These are phyloP conservation scores for Pelecanoides urinatrix DNA, from an alignment of 2,113 vertebrate genomes.

Conservation along the genomic window DNA sequence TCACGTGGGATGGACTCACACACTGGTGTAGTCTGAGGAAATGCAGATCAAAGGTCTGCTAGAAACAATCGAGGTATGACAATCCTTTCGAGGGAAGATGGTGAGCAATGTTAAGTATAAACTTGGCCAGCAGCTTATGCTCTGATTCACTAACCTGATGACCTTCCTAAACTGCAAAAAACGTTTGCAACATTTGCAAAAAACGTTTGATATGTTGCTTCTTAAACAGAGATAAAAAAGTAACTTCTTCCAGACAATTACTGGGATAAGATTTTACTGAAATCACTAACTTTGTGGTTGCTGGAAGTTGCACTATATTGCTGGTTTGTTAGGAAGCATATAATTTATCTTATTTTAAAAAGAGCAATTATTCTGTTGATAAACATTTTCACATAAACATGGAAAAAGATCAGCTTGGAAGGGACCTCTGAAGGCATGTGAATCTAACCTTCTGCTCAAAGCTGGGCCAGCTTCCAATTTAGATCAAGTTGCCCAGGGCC, in stretches of 20 bases:
- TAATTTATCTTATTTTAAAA: neutral
- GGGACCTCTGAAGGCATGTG: neutral
- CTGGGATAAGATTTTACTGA: neutral
- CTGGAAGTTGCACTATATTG: neutral
- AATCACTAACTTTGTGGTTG: neutral
- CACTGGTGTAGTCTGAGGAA: neutral
- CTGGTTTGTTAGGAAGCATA: neutral
- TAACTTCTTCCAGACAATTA: neutral
- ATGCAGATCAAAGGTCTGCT: fast-evolving
- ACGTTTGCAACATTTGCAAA: too few relatives aligned
- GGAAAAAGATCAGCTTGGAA: neutral
- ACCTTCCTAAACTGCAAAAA: neutral
- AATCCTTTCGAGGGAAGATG: neutral
- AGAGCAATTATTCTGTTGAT: neutral
- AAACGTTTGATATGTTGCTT: neutral
- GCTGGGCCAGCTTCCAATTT: neutral
- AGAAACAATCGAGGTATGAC: neutral
- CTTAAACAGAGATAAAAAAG: neutral
- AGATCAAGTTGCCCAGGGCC: neutral
- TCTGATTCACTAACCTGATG: neutral
- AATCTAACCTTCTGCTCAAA: neutral
- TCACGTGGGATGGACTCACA: neutral
- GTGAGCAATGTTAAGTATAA: neutral
- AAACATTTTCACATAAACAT: neutral
- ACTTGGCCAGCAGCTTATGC: neutral